Conservation (phyloP, 2,888 invertebrate genomes). For the Meiosimyza platycephala region DNA sequence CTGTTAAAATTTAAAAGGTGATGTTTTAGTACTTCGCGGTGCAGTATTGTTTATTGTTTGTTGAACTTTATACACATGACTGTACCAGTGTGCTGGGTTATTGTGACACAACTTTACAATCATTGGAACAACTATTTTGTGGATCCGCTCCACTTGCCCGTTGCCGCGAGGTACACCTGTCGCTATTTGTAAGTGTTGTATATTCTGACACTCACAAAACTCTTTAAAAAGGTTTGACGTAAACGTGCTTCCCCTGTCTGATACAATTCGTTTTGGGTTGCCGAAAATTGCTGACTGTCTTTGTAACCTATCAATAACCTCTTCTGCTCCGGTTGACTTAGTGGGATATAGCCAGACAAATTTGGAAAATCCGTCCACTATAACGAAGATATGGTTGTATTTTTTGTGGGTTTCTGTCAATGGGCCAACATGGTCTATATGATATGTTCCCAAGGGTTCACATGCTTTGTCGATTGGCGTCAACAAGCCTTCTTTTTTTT, state of each 20-base stretch:
- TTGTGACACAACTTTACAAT: constrained; percentile 57
- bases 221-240: constrained; percentile 57
- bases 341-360: constrained; percentile 57
- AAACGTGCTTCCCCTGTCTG: constrained; percentile 61
- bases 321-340: constrained; percentile 50
- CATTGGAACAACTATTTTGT: constrained; percentile 54
- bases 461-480: constrained; percentile 55
- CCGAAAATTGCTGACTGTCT: constrained; percentile 37
- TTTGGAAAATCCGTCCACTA: constrained; percentile 38
- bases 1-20: constrained; percentile 39
- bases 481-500: constrained; percentile 57
- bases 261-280: constrained; percentile 53
- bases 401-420: constrained; percentile 51
- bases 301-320: constrained; percentile 53
- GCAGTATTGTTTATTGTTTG: constrained; percentile 47
- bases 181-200: constrained; percentile 52
- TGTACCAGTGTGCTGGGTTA: constrained; percentile 52
- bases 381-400: constrained; percentile 56
- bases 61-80: constrained; percentile 28
- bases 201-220: constrained; percentile 53
- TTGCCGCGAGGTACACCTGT: too few species aligned
- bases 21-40: constrained; percentile 33
- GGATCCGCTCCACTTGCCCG: constrained; percentile 54
- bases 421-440: constrained; percentile 60
- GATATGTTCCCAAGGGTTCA: constrained; percentile 53